Evolutionary conservation across 2,113 vertebrate genomes (phyloP).

Genomic region (Gobius niger): DNA sequence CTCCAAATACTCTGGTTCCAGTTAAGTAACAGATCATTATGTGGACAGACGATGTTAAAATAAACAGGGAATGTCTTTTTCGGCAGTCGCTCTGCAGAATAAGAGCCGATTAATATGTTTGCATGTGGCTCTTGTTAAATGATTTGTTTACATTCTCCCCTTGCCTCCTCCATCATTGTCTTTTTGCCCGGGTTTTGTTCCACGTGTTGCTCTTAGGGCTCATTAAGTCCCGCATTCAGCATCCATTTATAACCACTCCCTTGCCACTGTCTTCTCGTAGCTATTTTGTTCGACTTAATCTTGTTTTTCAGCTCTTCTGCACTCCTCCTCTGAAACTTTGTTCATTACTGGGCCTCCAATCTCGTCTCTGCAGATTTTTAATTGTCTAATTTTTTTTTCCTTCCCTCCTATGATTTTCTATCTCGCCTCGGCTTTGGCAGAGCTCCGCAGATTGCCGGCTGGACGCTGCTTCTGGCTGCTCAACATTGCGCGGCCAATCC

Average conservation of each 20-base stretch:
- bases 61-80: not conserved
- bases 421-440: constrained; percentile 49
- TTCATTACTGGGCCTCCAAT: constrained; percentile 28
- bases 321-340: constrained; percentile 4
- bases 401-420: not conserved
- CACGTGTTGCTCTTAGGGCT: not conserved
- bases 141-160: not conserved
- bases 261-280: constrained; percentile 3
- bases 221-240: constrained; percentile 12
- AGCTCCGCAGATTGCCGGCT: constrained; percentile 54
- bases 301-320: constrained; percentile 1
- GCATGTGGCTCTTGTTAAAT: not conserved
- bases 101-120: not conserved
- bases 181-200: not conserved
- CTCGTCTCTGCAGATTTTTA: not conserved
- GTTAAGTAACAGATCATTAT: not conserved
- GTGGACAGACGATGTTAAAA: not conserved
- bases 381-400: not conserved
- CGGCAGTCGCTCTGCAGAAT: not conserved
- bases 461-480: constrained; percentile 54
- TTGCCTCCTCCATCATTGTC: not conserved
- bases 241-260: constrained; percentile 9
- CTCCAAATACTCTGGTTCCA: too few relatives aligned
- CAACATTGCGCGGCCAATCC: constrained; percentile 38
- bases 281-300: not conserved